A percentile compares a stretch with the other conserved stretches of the same genome.
phyloP scores from a whole-genome alignment of 2,113 vertebrate species.

The Macrotus californicus region DNA sequence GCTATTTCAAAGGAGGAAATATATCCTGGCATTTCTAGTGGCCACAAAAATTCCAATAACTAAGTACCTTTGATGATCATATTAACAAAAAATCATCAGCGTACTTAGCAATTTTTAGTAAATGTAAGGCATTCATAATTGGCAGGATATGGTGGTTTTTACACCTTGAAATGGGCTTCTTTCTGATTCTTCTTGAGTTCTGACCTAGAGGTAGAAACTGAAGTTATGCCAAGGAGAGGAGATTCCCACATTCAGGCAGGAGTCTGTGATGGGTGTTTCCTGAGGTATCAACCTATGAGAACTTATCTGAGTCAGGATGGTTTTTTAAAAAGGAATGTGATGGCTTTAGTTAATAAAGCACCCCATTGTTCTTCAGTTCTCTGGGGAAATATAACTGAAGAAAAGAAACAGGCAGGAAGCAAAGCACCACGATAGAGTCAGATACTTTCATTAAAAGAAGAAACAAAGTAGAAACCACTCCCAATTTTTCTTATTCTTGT shows the following conservation, averaged over 20 bases:
- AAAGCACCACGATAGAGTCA: neutral
- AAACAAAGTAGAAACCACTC: neutral
- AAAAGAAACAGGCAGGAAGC: neutral
- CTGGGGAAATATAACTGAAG: neutral
- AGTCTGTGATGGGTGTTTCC: neutral
- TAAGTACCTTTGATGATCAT: slow-evolving; percentile 3
- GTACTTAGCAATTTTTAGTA: neutral
- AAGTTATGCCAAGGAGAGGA: neutral
- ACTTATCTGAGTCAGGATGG: neutral
- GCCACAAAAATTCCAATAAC: neutral
- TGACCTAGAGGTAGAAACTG: neutral
- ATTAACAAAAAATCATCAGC: slow-evolving; percentile 7
- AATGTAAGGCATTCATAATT: neutral
- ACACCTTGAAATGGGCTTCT: slow-evolving; percentile 9
- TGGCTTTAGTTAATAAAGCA: neutral
- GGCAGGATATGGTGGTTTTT: neutral
- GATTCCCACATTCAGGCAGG: neutral
- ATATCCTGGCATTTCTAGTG: neutral
- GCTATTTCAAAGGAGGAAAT: slow-evolving; percentile 31
- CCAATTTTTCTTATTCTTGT: neutral
- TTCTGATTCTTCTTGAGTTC: neutral
- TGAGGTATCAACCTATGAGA: neutral
- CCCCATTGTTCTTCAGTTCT: neutral
- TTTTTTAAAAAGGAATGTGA: neutral
- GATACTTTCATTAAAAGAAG: neutral